phyloP scores from a whole-genome alignment of 1,140 invertebrate genomes.

The Hypsibius dujardini region DNA sequence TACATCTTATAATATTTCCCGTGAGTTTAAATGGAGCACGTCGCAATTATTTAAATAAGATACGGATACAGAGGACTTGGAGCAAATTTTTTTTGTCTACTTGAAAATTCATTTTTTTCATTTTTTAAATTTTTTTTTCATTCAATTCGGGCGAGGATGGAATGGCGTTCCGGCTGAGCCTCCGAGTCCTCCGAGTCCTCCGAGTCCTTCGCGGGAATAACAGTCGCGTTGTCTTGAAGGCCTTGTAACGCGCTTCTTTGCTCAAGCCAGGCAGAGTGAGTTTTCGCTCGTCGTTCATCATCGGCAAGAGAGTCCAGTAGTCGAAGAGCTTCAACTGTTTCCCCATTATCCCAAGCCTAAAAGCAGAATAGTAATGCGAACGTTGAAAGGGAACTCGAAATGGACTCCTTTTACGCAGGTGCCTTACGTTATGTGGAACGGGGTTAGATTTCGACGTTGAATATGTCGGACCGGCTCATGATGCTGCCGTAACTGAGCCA shows the following conservation, averaged over 20 bases:
- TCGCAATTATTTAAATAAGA: no score
- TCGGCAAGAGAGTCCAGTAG: slow-evolving; percentile 11
- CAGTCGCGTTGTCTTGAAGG: slow-evolving; percentile 5
- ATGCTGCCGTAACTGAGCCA: not conserved
- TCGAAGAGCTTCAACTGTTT: not conserved
- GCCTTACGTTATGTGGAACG: not conserved
- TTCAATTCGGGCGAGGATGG: no score
- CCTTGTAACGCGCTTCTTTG: not conserved
- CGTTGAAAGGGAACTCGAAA: no score
- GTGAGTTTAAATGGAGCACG: no score
- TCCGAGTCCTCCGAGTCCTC: no score
- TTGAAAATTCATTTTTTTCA: no score
- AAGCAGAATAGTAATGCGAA: not conserved
- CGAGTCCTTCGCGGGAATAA: not conserved
- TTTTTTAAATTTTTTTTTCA: no score
- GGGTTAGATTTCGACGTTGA: not conserved
- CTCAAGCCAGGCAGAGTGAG: not conserved
- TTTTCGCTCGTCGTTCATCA: slow-evolving; percentile 13
- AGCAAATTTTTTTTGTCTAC: no score
- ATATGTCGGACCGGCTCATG: not conserved
- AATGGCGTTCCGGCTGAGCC: no score
- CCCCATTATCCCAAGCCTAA: slow-evolving; percentile 4
- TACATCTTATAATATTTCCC: no score
- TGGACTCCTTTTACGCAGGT: no score
- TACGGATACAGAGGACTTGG: no score